Evolutionary conservation across 1,140 invertebrate genomes (phyloP).

Genomic region (Psilanteris sp.): DNA sequence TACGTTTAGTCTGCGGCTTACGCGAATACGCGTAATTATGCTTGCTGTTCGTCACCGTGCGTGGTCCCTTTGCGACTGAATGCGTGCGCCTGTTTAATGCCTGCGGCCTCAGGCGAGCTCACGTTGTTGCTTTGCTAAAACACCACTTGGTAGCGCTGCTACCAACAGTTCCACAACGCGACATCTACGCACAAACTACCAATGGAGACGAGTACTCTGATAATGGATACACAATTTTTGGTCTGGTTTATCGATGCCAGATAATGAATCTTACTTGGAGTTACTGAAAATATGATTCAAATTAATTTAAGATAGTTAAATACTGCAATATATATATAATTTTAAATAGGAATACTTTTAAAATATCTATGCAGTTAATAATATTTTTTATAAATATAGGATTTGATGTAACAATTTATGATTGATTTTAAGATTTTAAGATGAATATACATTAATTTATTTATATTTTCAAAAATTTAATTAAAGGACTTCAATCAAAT

Average conservation of each 20-base stretch:
- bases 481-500: too few species aligned
- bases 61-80: slow-evolving; percentile 74
- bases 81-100: slow-evolving; percentile 64
- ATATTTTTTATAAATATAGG: too few species aligned
- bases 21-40: slow-evolving; percentile 33
- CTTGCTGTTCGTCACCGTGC: slow-evolving; percentile 58
- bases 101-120: slow-evolving; percentile 23
- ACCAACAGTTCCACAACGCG: background rate
- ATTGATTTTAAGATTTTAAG: too few species aligned
- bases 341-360: too few species aligned
- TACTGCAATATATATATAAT: too few species aligned
- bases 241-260: background rate
- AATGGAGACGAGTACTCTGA: background rate
- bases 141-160: slow-evolving; percentile 1
- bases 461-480: too few species aligned
- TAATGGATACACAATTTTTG: background rate
- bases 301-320: background rate
- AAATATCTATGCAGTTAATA: too few species aligned
- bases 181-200: background rate
- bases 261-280: background rate
- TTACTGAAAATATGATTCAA: background rate
- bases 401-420: too few species aligned
- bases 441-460: too few species aligned
- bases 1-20: slow-evolving; percentile 18
- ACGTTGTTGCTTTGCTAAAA: background rate